Percentiles rank a stretch among this genome's conserved stretches.
phyloP scores from a whole-genome alignment of 1,140 invertebrate species.

The Neocloeon triangulifer region DNA sequence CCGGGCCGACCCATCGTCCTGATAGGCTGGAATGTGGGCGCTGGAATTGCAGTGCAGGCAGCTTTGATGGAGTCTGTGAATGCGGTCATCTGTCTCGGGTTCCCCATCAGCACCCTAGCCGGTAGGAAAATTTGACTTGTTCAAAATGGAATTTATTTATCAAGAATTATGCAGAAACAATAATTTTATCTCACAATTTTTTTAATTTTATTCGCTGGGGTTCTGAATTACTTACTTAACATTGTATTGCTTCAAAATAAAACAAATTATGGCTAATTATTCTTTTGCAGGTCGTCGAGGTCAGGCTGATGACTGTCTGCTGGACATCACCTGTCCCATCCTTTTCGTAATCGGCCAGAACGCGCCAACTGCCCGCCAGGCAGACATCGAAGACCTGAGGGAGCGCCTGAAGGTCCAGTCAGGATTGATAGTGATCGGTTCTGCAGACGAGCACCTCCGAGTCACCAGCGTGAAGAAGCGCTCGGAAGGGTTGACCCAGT shows the following conservation, averaged over 20 bases:
- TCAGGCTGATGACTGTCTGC: constrained; percentile 50
- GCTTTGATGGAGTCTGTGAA: constrained; percentile 24
- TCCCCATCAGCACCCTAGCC: constrained; percentile 49
- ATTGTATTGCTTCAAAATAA: too few relatives aligned
- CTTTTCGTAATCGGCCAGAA: constrained; percentile 64
- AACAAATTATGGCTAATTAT: constrained; percentile 21
- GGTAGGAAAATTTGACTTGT: too few relatives aligned
- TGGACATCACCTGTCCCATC: constrained; percentile 49
- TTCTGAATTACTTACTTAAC: too few relatives aligned
- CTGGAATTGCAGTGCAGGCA: constrained; percentile 43
- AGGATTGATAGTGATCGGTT: constrained; percentile 56
- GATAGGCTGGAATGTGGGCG: constrained; percentile 51
- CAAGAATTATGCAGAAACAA: too few relatives aligned
- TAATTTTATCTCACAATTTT: too few relatives aligned
- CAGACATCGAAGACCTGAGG: constrained; percentile 55
- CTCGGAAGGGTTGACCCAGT: constrained; percentile 52
- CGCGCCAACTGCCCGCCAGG: constrained; percentile 27
- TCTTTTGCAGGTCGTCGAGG: too few relatives aligned
- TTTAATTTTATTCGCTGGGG: too few relatives aligned
- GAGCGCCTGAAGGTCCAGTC: constrained; percentile 52
- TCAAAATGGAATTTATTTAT: too few relatives aligned
- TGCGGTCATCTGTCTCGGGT: constrained; percentile 57
- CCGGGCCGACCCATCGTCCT: constrained; percentile 49
- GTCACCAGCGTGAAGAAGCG: constrained; percentile 44
- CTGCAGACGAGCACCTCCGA: constrained; percentile 52